Conservation (phyloP, 2,888 invertebrate genomes). For the Pelosia muscerda region DNA sequence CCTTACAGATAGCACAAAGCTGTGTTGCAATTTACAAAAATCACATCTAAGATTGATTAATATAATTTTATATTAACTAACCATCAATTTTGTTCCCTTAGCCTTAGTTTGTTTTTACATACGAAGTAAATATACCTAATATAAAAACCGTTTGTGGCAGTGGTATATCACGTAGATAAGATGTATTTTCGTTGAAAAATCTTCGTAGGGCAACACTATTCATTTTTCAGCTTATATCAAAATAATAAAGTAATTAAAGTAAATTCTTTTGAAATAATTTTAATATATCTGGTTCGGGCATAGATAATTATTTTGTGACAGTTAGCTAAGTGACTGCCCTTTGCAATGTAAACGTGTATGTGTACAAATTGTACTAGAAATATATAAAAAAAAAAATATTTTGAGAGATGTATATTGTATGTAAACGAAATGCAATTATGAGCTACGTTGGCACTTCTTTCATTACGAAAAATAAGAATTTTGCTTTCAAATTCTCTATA, state of each 20-base stretch:
- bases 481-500: constrained; percentile 11
- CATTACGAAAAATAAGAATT: constrained; percentile 13
- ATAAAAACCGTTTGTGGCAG: constrained; percentile 67
- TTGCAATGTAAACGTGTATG: not conserved
- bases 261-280: no score
- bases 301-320: no score
- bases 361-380: not conserved
- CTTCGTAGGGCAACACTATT: constrained; percentile 25
- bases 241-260: no score
- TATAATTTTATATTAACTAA: constrained; percentile 37
- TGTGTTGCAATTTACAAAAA: constrained; percentile 29
- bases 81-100: constrained; percentile 70
- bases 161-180: constrained; percentile 45
- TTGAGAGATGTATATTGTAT: not conserved
- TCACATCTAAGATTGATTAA: constrained; percentile 35
- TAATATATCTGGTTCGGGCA: no score
- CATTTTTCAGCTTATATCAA: not conserved
- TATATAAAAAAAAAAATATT: not conserved
- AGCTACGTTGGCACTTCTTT: constrained; percentile 56
- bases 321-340: not conserved
- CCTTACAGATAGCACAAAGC: constrained; percentile 24
- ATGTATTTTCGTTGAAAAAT: constrained; percentile 27
- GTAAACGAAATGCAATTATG: constrained; percentile 60
- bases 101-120: constrained; percentile 49
- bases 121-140: constrained; percentile 32